Base-by-base conservation (phyloP, 2,797 vertebrate genomes). In the Strix occidentalis region DNA sequence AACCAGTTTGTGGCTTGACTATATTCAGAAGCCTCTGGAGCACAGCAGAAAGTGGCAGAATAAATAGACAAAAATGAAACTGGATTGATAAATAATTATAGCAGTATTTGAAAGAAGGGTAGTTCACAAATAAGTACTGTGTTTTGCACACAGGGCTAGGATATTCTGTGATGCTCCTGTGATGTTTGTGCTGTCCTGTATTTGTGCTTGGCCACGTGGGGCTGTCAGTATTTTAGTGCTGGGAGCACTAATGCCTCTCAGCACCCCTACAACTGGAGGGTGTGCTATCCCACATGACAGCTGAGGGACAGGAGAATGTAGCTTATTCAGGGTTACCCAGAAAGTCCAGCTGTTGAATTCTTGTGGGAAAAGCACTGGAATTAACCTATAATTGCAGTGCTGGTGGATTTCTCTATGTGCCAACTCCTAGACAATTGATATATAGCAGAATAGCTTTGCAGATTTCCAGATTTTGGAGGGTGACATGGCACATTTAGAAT, bases 1-100 rank as follows among this genome's bases (percentile, higher is more conserved):
- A 90, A 84, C 31, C 53, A 28, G 8, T 74, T 84, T 92, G 41
- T 83, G 53, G 17, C 64, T 90, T 90, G 33, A 74, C 95, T 93
- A 75, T 82, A n/a, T 74, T 60, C 68, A 84, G 61, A 89, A 68
- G 29, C 19, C 43, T 86, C 57, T 90, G 84, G 33, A 92, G 26
- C 35, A 61, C 37, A 78, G 60, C 28, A 94, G 64, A 87, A 95
- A 84, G 78, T 95, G 86, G 20, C 57, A 94, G 64, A 90, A 90
- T 80, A 96, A 97, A 92, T 83, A 95, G 68, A 90, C 78, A 97
- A 64, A 80, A 80, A 61, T n/a, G 33, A 68, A 56, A 61, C 48
- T 46, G 37, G 51, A 57, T 75, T 92, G 78, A 79, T 82, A 84
- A 71, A 81, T 50, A 57, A 63, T 74, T 58, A 28, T 17, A 77